Evolutionary conservation across 2,797 vertebrate species (phyloP), one percentile per base, ranked within the genome.

Genomic region (Sebastes paucispinis): DNA sequence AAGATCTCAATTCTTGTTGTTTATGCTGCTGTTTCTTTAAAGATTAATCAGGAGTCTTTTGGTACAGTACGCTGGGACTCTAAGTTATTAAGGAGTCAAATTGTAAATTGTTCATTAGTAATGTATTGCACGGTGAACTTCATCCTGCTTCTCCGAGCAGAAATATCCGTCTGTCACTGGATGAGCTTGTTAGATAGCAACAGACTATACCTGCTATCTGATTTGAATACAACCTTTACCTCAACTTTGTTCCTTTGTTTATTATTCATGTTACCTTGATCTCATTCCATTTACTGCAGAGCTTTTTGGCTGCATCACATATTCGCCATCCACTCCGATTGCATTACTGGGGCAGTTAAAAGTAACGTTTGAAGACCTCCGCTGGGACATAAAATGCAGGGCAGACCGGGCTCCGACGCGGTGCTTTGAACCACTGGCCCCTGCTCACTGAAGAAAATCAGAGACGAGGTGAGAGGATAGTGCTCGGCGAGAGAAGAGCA

Each of bases 71-170:
- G 29, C 52, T 14, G 75, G 71, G 79, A 69, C 80, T 91, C 79
- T 91, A 72, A 89, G 79, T 92, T 91, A 92, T 93, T 91, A 91
- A 89, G 80, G 55, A 82, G 79, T 64, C 55, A 84, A 87, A 87
- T 88, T 84, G 75, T 85, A 84, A 87, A 87, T 88, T 84, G 75
- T 85, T 89, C 79, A 83, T 94, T 87, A 89, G 88, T 79, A 79
- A 93, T 93, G 89, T 83, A 77, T 84, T 81, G 80, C 82, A 54
- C 64, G 66, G 77, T 66, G 69, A 83, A 47, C 77, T 81, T 75
- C 81, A 10, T 66, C 69, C 22, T 2, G 11, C 77, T 79, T 77
- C 67, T 80, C 63, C 87, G 73, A 50, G 69, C 77, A 83, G 63
- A 73, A 79, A 79, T 80, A 57, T 72, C 72, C 66, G 25, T 76